Percentiles rank a stretch among this genome's conserved stretches.
Evolutionary conservation across 2,888 invertebrate species (phyloP).

Genomic region (Pocota personata): DNA sequence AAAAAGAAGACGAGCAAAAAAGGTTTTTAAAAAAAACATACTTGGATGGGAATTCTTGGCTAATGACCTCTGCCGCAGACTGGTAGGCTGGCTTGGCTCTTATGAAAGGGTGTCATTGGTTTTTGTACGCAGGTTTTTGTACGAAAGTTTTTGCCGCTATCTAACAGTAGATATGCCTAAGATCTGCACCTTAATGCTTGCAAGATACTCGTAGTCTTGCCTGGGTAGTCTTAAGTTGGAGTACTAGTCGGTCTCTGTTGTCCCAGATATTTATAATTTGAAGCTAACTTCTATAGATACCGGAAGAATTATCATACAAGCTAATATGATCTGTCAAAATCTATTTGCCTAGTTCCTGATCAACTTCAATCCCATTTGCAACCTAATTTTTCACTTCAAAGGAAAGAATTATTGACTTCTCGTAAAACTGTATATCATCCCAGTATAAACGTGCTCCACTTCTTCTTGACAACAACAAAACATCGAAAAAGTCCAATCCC

Average conservation of each 20-base stretch:
- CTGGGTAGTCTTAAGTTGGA: no score
- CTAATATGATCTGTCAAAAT: not conserved
- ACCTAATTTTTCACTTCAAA: slow-evolving; percentile 1
- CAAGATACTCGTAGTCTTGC: no score
- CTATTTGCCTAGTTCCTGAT: not conserved
- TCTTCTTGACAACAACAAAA: not conserved
- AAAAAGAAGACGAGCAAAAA: slow-evolving; percentile 14
- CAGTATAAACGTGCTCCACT: not conserved
- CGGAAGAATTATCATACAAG: not conserved
- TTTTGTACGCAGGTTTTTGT: slow-evolving; percentile 10
- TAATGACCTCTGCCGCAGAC: slow-evolving; percentile 65
- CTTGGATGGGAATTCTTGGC: slow-evolving; percentile 64
- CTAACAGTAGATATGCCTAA: not conserved
- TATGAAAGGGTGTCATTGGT: slow-evolving; percentile 30
- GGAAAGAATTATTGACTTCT: slow-evolving; percentile 3
- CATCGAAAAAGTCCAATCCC: not conserved
- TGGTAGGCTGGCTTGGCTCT: slow-evolving; percentile 15
- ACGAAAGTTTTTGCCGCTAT: slow-evolving; percentile 14
- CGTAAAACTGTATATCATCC: not conserved
- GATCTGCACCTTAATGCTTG: no score
- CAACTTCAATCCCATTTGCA: not conserved
- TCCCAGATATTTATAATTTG: no score
- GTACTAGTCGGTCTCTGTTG: no score
- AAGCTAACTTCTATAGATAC: no score
- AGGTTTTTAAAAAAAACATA: slow-evolving; percentile 24